Evolutionary conservation across 2,888 invertebrate species (phyloP), one percentile per base, ranked within the genome.

Genomic region (Brassicogethes aeneus): DNA sequence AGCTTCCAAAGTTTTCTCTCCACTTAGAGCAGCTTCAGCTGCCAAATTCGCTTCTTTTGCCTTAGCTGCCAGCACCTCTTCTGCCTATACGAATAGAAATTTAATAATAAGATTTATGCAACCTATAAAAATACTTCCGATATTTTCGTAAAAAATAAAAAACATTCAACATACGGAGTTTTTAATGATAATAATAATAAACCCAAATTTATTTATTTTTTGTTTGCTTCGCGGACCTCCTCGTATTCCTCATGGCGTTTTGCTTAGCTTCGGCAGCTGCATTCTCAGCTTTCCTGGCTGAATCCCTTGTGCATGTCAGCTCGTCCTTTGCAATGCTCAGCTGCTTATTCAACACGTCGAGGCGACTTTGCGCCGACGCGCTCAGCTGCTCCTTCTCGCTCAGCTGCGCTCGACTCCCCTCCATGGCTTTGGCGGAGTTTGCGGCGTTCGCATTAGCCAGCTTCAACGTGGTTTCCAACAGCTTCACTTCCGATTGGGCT

Each of bases 261-360:
- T 77, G 74, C 48, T 79, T 80, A 3, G 83, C 83, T 12, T 79
- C 79, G 15, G 76, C 73, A 0, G 85, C 85, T 0, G 84, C 76
- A 39, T 76, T 73, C 14, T 76, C 77, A 0, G 84, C 84, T 44
- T 75, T 76, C 34, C 78, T 77, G 0, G 82, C 82, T 0, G 82
- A 79, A 43, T 77, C 75, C 53, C 79, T 82, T 0, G 83, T 85
- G 10, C 74, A 77, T 1, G 73, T 65, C 34, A 77, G 75, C 51
- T 84, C 84, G 0, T 70, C 65, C 41, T 77, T 75, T 0, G 81
- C 80, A 15, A 70, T 68, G 50, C 75, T 76, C 37, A 82, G 57
- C 54, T 83, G 80, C 16, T 75, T 74, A 44, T 77, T 70, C 3
- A 85, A 62, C 42, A 80, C 75, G 5, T 80, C 79, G 32, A 82